Base-by-base conservation (phyloP, 1,140 invertebrate species). In the Bombus superbus region DNA sequence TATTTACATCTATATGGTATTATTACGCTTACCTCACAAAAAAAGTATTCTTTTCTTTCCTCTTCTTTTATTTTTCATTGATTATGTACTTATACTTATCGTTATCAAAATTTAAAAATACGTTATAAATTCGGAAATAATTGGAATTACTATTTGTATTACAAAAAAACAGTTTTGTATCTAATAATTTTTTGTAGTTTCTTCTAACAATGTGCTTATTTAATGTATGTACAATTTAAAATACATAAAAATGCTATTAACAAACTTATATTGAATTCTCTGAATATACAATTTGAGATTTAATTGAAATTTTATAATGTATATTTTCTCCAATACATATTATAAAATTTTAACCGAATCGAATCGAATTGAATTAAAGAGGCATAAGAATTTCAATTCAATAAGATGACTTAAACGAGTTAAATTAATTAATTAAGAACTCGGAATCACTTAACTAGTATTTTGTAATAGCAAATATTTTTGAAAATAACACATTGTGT, bases 141-240 rank as follows among this genome's bases (percentile, higher is more conserved):
- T 53, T 32, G 22, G 32, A 69, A 57, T 40, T 59, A 69, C 18
- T 28, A 15, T 25, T 77, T 42, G 22, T 38, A 40, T 57, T 69
- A 42, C 42, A 77, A 53, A 78, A 44, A 42, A 32, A 53, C 15
- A 5, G 18, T 53, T 25, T 68, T 32, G 40, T 42, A 83, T 66
- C 59, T 40, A 64, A 47, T 40, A n/a, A 25, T 83, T 40, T 25
- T 32, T 35, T 83, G n/a, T 11, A 22, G 57, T 78, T 57, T 77
- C 11, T 42, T 59, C 15, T 35, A 59, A 77, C 9, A n/a, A 11
- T 38, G 42, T 47, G 25, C 47, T 59, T 44, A 69, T 68, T 28
- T 62, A n/a, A 64, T n/a, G n/a, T 78, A 78, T 83, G 11, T 83
- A 83, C 62, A 78, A 83, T 69, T 83, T 78, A 15, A 57, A 69